These are phyloP conservation scores for Muschampia staudingeri DNA, from an alignment of 2,888 invertebrate species.

Conservation along the genomic window DNA sequence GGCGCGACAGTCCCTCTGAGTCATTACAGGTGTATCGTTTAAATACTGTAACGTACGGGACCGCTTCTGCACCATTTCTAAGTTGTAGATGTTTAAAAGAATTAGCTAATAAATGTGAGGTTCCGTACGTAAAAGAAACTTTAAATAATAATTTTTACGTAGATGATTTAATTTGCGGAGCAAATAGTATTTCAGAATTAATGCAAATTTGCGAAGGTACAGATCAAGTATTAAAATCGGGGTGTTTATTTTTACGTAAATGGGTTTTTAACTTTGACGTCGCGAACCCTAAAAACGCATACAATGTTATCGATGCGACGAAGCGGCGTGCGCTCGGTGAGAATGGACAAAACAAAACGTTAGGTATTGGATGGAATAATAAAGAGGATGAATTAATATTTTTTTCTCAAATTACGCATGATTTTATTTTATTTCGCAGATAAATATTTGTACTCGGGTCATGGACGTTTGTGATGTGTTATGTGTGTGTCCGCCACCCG, in stretches of 20 bases:
- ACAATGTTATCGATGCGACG: not conserved
- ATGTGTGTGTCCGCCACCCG: too few species aligned
- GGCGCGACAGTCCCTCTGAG: conserved; percentile 66
- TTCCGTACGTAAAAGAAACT: conserved; percentile 8
- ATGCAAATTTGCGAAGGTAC: conserved; percentile 1
- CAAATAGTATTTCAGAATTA: conserved; percentile 12
- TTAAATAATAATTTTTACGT: conserved; percentile 62
- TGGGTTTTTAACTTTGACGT: conserved; percentile 39
- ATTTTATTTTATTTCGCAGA: too few species aligned
- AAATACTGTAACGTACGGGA: conserved; percentile 58
- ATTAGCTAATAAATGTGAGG: conserved; percentile 12
- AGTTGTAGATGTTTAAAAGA: conserved; percentile 18
- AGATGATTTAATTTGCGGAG: conserved; percentile 67
- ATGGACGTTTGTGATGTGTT: too few species aligned
- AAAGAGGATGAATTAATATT: conserved; percentile 50
- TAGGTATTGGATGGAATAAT: conserved; percentile 54
- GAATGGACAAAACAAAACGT: conserved; percentile 23
- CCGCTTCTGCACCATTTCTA: conserved; percentile 68
- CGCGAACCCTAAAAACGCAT: not conserved
- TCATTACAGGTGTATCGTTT: conserved; percentile 64
- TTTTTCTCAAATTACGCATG: conserved; percentile 35
- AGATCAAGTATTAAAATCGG: conserved; percentile 31
- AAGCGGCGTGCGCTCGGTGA: conserved; percentile 12
- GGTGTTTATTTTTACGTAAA: conserved; percentile 46
- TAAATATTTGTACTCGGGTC: too few species aligned